Base-by-base conservation (phyloP, 92 coral and sea anemone genomes). In the Porites divaricata region DNA sequence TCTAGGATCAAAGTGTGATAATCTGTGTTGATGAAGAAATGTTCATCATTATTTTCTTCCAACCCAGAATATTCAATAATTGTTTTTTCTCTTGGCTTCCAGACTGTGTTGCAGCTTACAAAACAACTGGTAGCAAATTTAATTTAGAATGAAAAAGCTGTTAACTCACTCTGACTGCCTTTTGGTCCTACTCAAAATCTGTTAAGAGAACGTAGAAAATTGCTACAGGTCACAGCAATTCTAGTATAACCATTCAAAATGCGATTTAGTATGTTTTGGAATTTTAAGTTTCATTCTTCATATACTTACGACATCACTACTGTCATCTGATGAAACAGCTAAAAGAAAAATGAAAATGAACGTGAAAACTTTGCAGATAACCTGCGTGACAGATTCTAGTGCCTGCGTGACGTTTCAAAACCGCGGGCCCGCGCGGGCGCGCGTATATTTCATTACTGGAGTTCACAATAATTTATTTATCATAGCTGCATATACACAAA, bases 111-210 rank as follows among this genome's bases (percentile, higher is more conserved):
- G 59, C 59, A 54, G 16, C 16, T 15, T 54, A 19, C 15, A 6
- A 2, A 49, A 11, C 48, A 67, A 67, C 26, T 10, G 45, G 14
- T 9, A 70, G 21, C 16, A 52, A 35, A 35, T 35, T 2, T 1
- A 70, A 70, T 49, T 1, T 8, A 45, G 41, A 9, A 11, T 13
- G 2, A 20, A n/a, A 4, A 6, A 8, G 54, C 21, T 8, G 75
- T 48, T 11, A 20, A 73, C 85, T 80, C 45, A 80, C 85, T 48
- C 41, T 21, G 41, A 3, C 28, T 80, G 85, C 17, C 85, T 80
- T 35, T 62, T 62, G 57, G 13, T 69, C 52, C 85, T 68, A 59
- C 67, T 80, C 28, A 80, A 23, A 21, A 69, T 35, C 85, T 80
- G 85, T 2, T 1, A 53, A 73, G 2, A 73, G 28, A 10, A 51